A percentile compares a stretch with the other conserved stretches of the same genome.
Evolutionary conservation across 2,113 vertebrate genomes (phyloP).

Genomic region (Platichthys flesus): DNA sequence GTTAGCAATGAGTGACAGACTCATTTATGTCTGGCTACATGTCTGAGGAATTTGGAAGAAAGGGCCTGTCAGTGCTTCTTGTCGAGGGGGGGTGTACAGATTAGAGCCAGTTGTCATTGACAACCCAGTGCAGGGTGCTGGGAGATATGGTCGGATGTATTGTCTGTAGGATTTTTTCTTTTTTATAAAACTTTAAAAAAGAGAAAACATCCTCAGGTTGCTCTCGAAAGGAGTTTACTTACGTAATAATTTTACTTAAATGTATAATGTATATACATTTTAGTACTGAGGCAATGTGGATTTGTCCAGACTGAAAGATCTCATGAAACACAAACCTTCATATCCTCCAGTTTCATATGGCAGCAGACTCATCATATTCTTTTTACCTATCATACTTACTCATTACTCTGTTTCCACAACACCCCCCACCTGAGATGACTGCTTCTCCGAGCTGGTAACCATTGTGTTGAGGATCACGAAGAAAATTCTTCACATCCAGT

Average conservation of each 20-base stretch:
- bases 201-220: slow-evolving; percentile 81
- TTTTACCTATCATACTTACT: too few species aligned
- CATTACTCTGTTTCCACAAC: slow-evolving; percentile 17
- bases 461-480: slow-evolving; percentile 34
- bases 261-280: too few species aligned
- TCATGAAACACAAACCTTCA: not conserved
- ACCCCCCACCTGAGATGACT: slow-evolving; percentile 25
- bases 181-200: slow-evolving; percentile 43
- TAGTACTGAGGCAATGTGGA: too few species aligned
- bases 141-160: slow-evolving; percentile 95
- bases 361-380: not conserved
- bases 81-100: slow-evolving; percentile 89
- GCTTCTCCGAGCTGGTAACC: slow-evolving; percentile 14
- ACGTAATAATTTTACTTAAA: too few species aligned
- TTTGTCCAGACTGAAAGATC: too few species aligned
- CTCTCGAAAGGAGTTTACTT: slow-evolving; percentile 48
- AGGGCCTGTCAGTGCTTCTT: slow-evolving; percentile 94
- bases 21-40: slow-evolving; percentile 96
- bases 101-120: slow-evolving; percentile 94
- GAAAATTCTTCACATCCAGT: slow-evolving; percentile 21
- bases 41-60: slow-evolving; percentile 94
- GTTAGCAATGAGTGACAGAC: slow-evolving; percentile 93
- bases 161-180: slow-evolving; percentile 84
- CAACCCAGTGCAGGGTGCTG: slow-evolving; percentile 89
- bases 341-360: not conserved